Conservation (phyloP, 53 echinoderm and acorn worm species). For the Astropecten irregularis region DNA sequence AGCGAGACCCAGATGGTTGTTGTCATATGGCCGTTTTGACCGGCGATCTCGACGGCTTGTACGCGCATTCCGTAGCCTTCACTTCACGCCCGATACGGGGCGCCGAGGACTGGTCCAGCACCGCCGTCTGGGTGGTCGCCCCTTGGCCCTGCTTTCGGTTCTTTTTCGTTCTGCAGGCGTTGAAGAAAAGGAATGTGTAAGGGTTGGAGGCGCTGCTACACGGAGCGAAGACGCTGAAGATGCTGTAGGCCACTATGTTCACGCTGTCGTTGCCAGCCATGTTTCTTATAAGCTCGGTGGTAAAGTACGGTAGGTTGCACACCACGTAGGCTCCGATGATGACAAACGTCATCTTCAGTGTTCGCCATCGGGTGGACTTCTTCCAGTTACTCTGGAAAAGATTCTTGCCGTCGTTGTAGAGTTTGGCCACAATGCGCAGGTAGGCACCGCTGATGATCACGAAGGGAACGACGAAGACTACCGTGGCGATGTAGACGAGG, state of each 20-base stretch:
- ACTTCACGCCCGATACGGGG: conserved; percentile 15
- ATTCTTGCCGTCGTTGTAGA: conserved; percentile 82
- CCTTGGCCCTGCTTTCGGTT: conserved; percentile 41
- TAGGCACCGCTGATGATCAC: conserved; percentile 84
- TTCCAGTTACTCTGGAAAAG: conserved; percentile 93
- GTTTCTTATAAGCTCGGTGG: conserved; percentile 55
- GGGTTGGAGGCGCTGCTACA: conserved; percentile 95
- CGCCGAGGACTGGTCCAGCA: conserved; percentile 65
- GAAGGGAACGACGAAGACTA: conserved; percentile 84
- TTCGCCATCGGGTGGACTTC: conserved; percentile 84
- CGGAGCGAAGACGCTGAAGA: conserved; percentile 86
- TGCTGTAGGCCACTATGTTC: conserved; percentile 72
- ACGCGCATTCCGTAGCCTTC: conserved; percentile 3
- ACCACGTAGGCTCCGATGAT: conserved; percentile 91
- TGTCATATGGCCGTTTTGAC: conserved; percentile 50
- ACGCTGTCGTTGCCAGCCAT: conserved; percentile 42
- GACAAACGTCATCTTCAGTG: conserved; percentile 95
- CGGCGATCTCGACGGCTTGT: conserved; percentile 27
- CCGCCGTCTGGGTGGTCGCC: conserved; percentile 67
- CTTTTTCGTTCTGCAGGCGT: conserved; percentile 53
- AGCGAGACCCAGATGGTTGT: conserved; percentile 21
- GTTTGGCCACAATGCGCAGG: conserved; percentile 81
- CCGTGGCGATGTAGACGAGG: conserved; percentile 71
- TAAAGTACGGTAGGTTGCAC: conserved; percentile 82
- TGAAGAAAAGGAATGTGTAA: conserved; percentile 91